These are phyloP conservation scores for Epinotia bilunana DNA, from an alignment of 2,888 invertebrate species.

Conservation along the genomic window DNA sequence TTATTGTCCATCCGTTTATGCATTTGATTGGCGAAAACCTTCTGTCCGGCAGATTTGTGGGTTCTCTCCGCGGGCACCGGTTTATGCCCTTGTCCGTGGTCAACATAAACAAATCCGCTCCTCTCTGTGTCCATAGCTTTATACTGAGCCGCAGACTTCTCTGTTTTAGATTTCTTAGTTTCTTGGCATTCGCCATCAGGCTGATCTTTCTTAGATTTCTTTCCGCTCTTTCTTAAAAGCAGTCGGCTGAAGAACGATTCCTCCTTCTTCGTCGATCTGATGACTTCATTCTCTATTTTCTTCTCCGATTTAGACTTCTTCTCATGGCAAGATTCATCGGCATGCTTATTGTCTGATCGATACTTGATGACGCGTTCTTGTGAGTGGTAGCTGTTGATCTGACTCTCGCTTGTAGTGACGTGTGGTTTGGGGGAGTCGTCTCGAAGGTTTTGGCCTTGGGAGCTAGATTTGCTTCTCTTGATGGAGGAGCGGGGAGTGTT, in stretches of 20 bases:
- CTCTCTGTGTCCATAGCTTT: constrained; percentile 71
- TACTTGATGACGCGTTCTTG: constrained; percentile 71
- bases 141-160: constrained; percentile 68
- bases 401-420: constrained; percentile 53
- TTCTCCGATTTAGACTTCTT: constrained; percentile 81
- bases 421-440: constrained; percentile 67
- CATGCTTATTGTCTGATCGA: constrained; percentile 71
- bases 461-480: constrained; percentile 80
- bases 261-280: constrained; percentile 82
- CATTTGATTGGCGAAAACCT: constrained; percentile 79
- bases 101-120: constrained; percentile 57
- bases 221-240: constrained; percentile 88
- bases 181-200: constrained; percentile 72
- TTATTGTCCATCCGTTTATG: constrained; percentile 81
- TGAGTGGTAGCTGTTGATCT: constrained; percentile 62
- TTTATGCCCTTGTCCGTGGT: constrained; percentile 66
- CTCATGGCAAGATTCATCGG: constrained; percentile 79
- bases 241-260: constrained; percentile 87
- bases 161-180: constrained; percentile 72
- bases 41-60: constrained; percentile 78
- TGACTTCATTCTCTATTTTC: constrained; percentile 78
- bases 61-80: constrained; percentile 76
- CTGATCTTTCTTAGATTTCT: constrained; percentile 86
- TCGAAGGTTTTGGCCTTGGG: constrained; percentile 74
- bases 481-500: constrained; percentile 78